Evolutionary conservation across 2,797 vertebrate genomes (phyloP).

Genomic region (Tokudaia muenninki): DNA sequence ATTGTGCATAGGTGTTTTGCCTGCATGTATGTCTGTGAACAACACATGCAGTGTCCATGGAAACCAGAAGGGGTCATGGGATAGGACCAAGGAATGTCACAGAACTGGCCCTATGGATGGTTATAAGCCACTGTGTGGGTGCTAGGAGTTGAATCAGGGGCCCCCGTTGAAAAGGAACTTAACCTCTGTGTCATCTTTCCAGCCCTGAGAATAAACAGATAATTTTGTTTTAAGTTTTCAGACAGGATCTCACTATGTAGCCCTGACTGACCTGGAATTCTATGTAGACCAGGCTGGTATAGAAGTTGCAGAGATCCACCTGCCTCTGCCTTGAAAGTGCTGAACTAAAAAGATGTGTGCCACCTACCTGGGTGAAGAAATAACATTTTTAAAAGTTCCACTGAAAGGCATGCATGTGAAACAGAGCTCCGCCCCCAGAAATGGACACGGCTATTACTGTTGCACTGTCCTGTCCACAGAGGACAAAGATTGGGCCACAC

Average conservation of each 20-base stretch:
- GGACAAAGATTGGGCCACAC: neutral
- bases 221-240: neutral
- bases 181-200: neutral
- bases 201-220: neutral
- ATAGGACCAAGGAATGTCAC: neutral
- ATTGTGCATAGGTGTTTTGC: neutral
- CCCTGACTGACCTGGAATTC: neutral
- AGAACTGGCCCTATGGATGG: neutral
- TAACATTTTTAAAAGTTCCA: neutral
- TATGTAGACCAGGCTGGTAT: neutral
- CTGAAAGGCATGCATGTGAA: neutral
- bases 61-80: neutral
- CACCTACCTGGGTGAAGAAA: neutral
- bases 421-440: neutral
- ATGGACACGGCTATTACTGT: fast-evolving
- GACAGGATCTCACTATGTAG: neutral
- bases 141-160: no score
- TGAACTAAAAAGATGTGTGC: neutral
- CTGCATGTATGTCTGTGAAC: neutral
- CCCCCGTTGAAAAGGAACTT: neutral
- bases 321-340: neutral
- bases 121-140: neutral
- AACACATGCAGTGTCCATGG: neutral
- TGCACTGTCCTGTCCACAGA: neutral
- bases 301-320: neutral